These are phyloP conservation scores for Sycon ciliatum DNA, from an alignment of 37 sponge, comb jelly and placozoan species.

Conservation along the genomic window DNA sequence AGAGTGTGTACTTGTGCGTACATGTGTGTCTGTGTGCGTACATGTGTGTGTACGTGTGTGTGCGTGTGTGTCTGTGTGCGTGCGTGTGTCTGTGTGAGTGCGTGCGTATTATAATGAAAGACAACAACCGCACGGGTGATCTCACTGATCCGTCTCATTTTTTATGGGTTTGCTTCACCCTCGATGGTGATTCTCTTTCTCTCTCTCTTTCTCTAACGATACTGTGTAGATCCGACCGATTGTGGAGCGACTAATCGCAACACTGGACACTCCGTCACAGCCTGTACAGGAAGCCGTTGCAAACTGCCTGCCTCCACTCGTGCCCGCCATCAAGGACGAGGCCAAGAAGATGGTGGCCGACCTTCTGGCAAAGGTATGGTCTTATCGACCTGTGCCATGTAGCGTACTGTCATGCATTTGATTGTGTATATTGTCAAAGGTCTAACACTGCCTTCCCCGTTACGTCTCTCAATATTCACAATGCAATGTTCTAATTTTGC, in stretches of 20 bases:
- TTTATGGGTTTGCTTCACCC: background rate
- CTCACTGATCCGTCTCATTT: too few relatives aligned
- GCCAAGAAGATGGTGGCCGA: conserved; percentile 59
- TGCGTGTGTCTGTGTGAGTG: conserved; percentile 12
- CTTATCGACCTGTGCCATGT: background rate
- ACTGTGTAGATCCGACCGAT: conserved; percentile 63
- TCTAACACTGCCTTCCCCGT: too few relatives aligned
- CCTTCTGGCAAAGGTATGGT: conserved; percentile 67
- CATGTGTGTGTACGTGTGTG: conserved; percentile 2
- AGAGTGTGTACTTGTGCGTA: background rate
- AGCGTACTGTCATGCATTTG: background rate
- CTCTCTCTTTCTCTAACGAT: background rate
- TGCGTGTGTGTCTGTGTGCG: conserved; percentile 14
- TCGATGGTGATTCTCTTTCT: background rate
- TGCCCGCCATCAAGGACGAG: conserved; percentile 53
- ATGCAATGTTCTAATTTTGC: too few relatives aligned
- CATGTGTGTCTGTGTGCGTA: conserved; percentile 11
- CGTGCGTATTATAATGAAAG: background rate
- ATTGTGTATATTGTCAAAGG: too few relatives aligned
- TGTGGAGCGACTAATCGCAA: conserved; percentile 59
- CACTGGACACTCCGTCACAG: conserved; percentile 94
- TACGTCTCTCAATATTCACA: too few relatives aligned
- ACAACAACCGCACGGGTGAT: too few relatives aligned
- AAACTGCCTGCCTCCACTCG: conserved; percentile 76
- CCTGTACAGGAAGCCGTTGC: conserved; percentile 89